Conservation (phyloP, 2,888 invertebrate species). For the Hipparchia sbordonii region DNA sequence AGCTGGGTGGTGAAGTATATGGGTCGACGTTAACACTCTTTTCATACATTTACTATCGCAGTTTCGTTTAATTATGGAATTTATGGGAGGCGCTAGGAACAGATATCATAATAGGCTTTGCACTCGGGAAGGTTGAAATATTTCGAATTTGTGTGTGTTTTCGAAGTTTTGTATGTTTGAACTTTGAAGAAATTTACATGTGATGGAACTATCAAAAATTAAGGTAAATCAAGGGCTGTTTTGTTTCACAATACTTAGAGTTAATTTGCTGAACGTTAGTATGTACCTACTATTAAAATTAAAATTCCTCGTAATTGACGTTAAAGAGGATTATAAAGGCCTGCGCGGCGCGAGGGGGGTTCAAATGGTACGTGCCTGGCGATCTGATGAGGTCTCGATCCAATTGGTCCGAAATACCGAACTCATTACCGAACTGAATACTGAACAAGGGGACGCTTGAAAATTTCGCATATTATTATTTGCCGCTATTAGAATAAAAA, state of each 20-base stretch:
- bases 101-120: too few relatives aligned
- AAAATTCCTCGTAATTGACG: conserved; percentile 23
- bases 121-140: too few relatives aligned
- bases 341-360: background rate
- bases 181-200: too few relatives aligned
- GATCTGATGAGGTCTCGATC: conserved; percentile 1
- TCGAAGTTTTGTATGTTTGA: too few relatives aligned
- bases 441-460: background rate
- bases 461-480: conserved; percentile 10
- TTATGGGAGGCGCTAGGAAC: too few relatives aligned
- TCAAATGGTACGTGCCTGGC: conserved; percentile 16
- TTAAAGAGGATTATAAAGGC: conserved; percentile 16
- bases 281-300: background rate
- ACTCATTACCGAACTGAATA: conserved; percentile 4
- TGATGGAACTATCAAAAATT: background rate
- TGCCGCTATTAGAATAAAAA: conserved; percentile 10
- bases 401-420: conserved; percentile 15
- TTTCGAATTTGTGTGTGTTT: too few relatives aligned
- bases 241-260: background rate
- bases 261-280: background rate
- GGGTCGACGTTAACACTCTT: background rate
- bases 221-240: background rate
- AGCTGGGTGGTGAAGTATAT: background rate
- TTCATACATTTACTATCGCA: background rate
- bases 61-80: too few relatives aligned